Conservation (phyloP, 37 sponge, comb jelly and placozoan species). For the Spongia lamella region DNA sequence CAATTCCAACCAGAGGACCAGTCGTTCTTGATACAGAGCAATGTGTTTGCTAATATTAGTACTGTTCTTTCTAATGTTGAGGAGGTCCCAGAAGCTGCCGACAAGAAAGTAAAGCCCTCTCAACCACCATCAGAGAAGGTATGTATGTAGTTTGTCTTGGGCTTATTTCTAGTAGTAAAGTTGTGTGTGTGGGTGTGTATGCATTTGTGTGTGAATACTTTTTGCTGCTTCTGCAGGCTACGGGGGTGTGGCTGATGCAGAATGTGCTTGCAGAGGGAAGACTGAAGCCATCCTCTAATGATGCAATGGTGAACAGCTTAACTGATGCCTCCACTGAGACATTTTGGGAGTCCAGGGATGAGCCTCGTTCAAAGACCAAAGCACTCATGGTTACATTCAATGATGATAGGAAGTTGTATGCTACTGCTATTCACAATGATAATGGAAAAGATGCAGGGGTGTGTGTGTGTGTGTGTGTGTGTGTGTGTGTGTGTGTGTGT, state of each 20-base stretch:
- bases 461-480: conserved; percentile 22
- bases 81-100: conserved; percentile 21
- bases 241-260: conserved; percentile 47
- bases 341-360: conserved; percentile 94
- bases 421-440: conserved; percentile 78
- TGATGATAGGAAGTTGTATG: conserved; percentile 20
- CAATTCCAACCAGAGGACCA: conserved; percentile 92
- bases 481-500: conserved; percentile 15
- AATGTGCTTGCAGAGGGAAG: conserved; percentile 44
- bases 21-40: conserved; percentile 88
- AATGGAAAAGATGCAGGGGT: conserved; percentile 77
- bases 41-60: conserved; percentile 90
- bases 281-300: conserved; percentile 82
- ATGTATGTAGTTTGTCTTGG: too few relatives aligned
- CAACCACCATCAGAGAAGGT: too few relatives aligned
- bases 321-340: conserved; percentile 93
- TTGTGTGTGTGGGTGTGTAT: neutral
- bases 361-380: conserved; percentile 49
- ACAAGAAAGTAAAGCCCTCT: conserved; percentile 3
- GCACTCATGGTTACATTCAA: conserved; percentile 64
- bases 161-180: too few relatives aligned
- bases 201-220: neutral
- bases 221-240: conserved; percentile 19
- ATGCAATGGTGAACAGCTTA: conserved; percentile 85
- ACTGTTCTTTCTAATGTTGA: conserved; percentile 82